Conservation (phyloP, 2,113 vertebrate species). For the Leucopsar rothschildi region DNA sequence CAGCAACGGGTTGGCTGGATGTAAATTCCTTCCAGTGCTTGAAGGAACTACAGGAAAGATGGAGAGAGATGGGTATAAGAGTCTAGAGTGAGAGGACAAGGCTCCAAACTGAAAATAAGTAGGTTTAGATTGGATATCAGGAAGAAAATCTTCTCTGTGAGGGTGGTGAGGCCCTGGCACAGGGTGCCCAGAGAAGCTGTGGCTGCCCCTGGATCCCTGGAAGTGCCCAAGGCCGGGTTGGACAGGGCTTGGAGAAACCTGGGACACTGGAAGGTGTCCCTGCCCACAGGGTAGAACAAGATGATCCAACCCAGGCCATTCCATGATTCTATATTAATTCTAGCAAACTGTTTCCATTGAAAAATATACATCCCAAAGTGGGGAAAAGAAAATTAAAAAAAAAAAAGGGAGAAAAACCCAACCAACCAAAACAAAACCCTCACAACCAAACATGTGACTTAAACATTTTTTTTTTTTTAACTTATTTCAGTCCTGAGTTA, state of each 20-base stretch:
- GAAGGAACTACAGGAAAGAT: background rate
- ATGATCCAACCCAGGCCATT: background rate
- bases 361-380: background rate
- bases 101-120: background rate
- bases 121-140: background rate
- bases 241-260: rapidly evolving
- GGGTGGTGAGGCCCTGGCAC: rapidly evolving
- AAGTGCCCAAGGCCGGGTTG: rapidly evolving
- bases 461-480: background rate
- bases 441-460: background rate
- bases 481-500: background rate
- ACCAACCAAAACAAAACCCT: background rate
- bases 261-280: background rate
- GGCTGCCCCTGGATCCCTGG: background rate
- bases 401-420: rapidly evolving
- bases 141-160: background rate
- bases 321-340: background rate
- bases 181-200: background rate
- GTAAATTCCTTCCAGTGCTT: background rate
- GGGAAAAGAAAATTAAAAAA: rapidly evolving
- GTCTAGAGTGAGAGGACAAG: background rate
- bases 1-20: background rate
- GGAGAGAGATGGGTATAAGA: background rate
- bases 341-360: background rate
- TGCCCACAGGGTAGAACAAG: background rate